These are phyloP conservation scores for Pangasius krempfi DNA, from an alignment of 2,797 vertebrate species.

Conservation along the genomic window DNA sequence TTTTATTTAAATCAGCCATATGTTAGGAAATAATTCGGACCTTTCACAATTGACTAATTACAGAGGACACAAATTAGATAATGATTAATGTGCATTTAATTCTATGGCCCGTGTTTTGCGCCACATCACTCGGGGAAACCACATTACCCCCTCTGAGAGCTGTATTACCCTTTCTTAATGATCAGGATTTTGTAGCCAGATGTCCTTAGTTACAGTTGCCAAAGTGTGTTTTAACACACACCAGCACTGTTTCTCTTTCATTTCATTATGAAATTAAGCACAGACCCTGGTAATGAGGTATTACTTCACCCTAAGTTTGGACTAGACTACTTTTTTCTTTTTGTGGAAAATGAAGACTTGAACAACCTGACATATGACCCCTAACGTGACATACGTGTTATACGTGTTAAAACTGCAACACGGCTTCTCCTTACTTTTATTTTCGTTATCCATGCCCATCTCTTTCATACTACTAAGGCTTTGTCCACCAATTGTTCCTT, in stretches of 20 bases:
- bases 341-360: neutral
- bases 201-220: slow-evolving; percentile 36
- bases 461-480: slow-evolving; percentile 25
- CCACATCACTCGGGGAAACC: slow-evolving; percentile 21
- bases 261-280: slow-evolving; percentile 20
- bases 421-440: slow-evolving; percentile 5
- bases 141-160: slow-evolving; percentile 4
- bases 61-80: slow-evolving; percentile 4
- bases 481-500: slow-evolving; percentile 44
- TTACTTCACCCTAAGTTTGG: neutral
- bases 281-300: neutral
- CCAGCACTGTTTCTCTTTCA: slow-evolving; percentile 9
- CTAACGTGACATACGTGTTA: neutral
- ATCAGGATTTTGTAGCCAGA: slow-evolving; percentile 6
- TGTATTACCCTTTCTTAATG: neutral
- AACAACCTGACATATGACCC: neutral
- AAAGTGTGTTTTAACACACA: slow-evolving; percentile 14
- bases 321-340: neutral
- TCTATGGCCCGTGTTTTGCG: neutral
- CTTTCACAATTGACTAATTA: slow-evolving; percentile 16
- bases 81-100: slow-evolving; percentile 23
- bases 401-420: too few species aligned
- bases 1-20: neutral
- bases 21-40: neutral
- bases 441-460: slow-evolving; percentile 32